These are phyloP conservation scores for Syrphus vitripennis DNA, from an alignment of 2,888 invertebrate genomes.

Conservation along the genomic window DNA sequence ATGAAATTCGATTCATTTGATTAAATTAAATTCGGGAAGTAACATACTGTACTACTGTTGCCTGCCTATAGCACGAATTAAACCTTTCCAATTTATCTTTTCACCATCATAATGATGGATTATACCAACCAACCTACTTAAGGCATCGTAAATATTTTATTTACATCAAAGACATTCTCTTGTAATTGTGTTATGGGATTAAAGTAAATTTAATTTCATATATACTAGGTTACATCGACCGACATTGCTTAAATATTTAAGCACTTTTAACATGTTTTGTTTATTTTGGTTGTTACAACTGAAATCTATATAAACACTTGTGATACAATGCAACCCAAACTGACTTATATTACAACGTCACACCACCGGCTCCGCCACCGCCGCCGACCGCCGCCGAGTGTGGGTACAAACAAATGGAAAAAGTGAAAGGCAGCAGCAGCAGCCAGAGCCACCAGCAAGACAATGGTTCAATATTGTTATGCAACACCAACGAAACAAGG, in stretches of 20 bases:
- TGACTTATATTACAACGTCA: conserved; percentile 14
- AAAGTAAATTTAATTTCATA: not conserved
- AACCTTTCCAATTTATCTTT: not conserved
- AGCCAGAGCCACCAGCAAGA: not conserved
- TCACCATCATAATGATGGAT: not conserved
- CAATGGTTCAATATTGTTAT: conserved; percentile 44
- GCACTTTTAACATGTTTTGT: not conserved
- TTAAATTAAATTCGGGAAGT: conserved; percentile 14
- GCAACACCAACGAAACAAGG: conserved; percentile 34
- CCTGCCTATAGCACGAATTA: not conserved
- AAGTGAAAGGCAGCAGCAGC: conserved; percentile 57
- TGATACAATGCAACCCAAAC: not conserved
- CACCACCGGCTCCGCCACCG: too few relatives aligned
- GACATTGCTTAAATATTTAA: not conserved
- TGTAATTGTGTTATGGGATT: not conserved
- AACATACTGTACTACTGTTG: too few relatives aligned
- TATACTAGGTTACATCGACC: not conserved
- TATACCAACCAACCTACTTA: too few relatives aligned
- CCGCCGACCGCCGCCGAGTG: too few relatives aligned
- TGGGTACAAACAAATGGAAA: conserved; percentile 43
- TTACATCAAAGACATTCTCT: not conserved
- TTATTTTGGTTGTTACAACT: not conserved
- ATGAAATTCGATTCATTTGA: conserved; percentile 24
- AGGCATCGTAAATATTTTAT: not conserved
- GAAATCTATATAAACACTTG: conserved; percentile 4